Conservation (phyloP, 2,113 vertebrate genomes). For the Halcyon malimbica region DNA sequence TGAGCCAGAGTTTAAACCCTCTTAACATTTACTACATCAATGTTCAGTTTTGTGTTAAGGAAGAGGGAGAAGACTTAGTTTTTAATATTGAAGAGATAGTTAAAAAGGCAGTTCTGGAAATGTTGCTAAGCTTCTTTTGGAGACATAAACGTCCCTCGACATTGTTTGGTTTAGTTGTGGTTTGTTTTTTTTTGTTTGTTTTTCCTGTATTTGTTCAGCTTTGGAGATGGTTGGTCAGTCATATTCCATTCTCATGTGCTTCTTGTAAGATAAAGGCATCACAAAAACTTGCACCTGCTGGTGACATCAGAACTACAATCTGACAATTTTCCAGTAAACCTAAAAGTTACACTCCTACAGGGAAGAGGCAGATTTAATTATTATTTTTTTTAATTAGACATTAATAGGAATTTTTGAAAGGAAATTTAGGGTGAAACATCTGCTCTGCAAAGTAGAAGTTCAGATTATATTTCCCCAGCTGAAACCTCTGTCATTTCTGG, state of each 20-base stretch:
- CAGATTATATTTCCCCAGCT: not conserved
- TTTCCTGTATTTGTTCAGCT: not conserved
- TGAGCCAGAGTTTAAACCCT: constrained; percentile 56
- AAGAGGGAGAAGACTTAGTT: constrained; percentile 56
- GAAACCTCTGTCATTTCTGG: constrained; percentile 44
- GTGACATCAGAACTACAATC: constrained; percentile 53
- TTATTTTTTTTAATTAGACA: not conserved
- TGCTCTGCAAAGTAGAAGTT: constrained; percentile 32
- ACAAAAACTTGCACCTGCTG: constrained; percentile 59
- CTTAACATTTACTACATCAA: constrained; percentile 34
- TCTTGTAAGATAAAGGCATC: constrained; percentile 60
- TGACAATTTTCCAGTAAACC: constrained; percentile 44
- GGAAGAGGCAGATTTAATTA: not conserved
- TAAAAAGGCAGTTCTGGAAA: constrained; percentile 61
- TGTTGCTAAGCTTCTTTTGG: constrained; percentile 4
- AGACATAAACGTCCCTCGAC: not conserved
- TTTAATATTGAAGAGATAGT: not conserved
- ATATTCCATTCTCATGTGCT: constrained; percentile 54
- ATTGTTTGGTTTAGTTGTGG: constrained; percentile 22
- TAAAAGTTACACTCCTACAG: constrained; percentile 3
- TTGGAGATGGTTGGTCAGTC: constrained; percentile 31
- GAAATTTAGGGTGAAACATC: constrained; percentile 24
- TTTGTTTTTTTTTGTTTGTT: not conserved
- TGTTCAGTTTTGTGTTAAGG: constrained; percentile 56
- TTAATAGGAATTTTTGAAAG: not conserved